Conservation (phyloP, 2,888 invertebrate genomes). For the Cryptus armator region DNA sequence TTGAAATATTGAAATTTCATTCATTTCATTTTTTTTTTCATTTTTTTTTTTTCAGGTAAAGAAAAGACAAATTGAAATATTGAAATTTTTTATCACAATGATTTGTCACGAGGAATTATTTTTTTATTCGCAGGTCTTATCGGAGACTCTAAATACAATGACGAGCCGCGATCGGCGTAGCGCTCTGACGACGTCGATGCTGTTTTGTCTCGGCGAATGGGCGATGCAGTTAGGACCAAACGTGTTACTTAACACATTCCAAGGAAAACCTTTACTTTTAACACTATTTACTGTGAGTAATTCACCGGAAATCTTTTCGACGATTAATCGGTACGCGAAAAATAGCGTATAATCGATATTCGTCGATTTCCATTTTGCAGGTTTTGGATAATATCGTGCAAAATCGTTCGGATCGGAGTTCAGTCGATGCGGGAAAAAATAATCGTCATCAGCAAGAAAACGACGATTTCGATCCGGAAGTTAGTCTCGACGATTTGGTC, state of each 20-base stretch:
- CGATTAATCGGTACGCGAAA: not conserved
- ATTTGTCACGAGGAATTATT: not conserved
- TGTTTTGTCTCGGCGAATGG: conserved; percentile 97
- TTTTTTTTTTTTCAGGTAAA: too few relatives aligned
- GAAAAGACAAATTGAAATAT: too few relatives aligned
- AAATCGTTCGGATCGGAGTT: conserved; percentile 76
- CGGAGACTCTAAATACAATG: conserved; percentile 86
- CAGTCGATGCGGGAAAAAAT: conserved; percentile 72
- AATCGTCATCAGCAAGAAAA: conserved; percentile 82
- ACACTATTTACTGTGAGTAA: conserved; percentile 90
- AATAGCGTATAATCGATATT: not conserved
- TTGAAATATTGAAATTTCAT: not conserved
- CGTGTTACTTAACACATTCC: conserved; percentile 88
- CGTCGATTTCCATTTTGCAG: conserved; percentile 67
- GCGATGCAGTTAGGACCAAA: conserved; percentile 93
- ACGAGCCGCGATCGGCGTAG: conserved; percentile 84
- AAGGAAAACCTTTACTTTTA: conserved; percentile 87
- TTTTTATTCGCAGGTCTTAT: conserved; percentile 82
- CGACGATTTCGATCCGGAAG: conserved; percentile 90
- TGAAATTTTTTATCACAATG: not conserved
- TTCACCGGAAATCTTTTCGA: not conserved
- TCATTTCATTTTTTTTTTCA: too few relatives aligned
- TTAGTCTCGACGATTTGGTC: conserved; percentile 88
- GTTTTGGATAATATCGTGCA: conserved; percentile 83
- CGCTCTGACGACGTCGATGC: conserved; percentile 91